A percentile compares a stretch with the other conserved stretches of the same genome.
Evolutionary conservation across 1,140 invertebrate species (phyloP).

Genomic region (Sycophila sp.): DNA sequence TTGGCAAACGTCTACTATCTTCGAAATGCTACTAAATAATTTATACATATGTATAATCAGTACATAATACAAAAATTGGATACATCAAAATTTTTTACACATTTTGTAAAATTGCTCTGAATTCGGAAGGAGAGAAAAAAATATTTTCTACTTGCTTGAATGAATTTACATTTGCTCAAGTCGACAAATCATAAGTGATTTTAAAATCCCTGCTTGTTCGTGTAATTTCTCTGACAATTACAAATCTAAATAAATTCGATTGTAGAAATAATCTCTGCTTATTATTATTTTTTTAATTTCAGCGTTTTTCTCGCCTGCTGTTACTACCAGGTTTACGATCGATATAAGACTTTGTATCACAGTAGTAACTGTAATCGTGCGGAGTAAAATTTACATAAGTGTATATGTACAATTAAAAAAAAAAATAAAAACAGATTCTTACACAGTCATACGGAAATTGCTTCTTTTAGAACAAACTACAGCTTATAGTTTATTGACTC

Average conservation of each 20-base stretch:
- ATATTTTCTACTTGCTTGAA: not conserved
- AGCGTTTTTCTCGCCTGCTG: slow-evolving; percentile 11
- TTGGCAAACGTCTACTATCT: slow-evolving; percentile 18
- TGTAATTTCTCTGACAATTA: slow-evolving; percentile 29
- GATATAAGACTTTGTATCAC: slow-evolving; percentile 28
- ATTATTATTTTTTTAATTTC: slow-evolving; percentile 23
- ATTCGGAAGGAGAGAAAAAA: not conserved
- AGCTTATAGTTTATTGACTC: slow-evolving; percentile 27
- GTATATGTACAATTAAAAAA: slow-evolving; percentile 33
- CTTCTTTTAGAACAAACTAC: slow-evolving; percentile 23
- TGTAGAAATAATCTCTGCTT: slow-evolving; percentile 24
- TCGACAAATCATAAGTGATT: slow-evolving; percentile 8
- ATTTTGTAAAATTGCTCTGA: not conserved
- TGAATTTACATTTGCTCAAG: slow-evolving; percentile 13
- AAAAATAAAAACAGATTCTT: slow-evolving; percentile 25
- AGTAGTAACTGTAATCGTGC: slow-evolving; percentile 34
- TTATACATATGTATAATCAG: not conserved
- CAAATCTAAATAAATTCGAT: slow-evolving; percentile 27
- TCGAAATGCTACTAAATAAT: not conserved
- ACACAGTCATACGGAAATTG: slow-evolving; percentile 29
- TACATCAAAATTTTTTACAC: slow-evolving; percentile 22
- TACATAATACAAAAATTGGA: slow-evolving; percentile 26
- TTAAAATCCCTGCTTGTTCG: slow-evolving; percentile 2
- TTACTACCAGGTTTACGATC: slow-evolving; percentile 23
- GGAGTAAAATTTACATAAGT: slow-evolving; percentile 34